phyloP scores from a whole-genome alignment of 2,797 vertebrate species.

The Platyrinchus mystaceus region DNA sequence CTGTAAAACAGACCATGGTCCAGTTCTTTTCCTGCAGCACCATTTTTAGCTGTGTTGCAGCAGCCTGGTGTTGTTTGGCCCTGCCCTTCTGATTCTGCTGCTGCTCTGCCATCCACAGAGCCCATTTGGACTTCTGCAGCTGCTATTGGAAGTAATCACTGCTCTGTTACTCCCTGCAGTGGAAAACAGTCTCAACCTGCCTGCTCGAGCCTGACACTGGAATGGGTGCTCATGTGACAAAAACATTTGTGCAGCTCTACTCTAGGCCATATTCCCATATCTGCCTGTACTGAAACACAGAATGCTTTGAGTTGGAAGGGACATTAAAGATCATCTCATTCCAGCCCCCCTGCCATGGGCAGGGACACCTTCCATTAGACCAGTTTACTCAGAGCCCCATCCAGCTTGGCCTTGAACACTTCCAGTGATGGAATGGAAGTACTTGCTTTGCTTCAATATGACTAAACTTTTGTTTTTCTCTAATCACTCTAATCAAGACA shows the following conservation, averaged over 20 bases:
- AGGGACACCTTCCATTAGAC: neutral
- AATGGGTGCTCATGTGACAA: neutral
- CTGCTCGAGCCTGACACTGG: neutral
- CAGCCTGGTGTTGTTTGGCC: neutral
- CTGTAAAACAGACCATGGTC: neutral
- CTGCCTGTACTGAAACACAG: neutral
- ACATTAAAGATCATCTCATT: neutral
- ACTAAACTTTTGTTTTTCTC: neutral
- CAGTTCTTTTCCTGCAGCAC: neutral
- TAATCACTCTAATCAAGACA: neutral
- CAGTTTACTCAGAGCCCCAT: neutral
- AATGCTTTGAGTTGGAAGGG: neutral
- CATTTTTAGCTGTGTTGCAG: neutral
- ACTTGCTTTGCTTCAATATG: neutral
- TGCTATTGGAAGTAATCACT: neutral
- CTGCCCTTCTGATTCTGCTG: neutral
- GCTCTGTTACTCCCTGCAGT: neutral
- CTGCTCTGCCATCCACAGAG: neutral
- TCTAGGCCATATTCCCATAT: neutral
- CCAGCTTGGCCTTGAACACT: neutral
- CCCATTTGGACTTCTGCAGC: neutral
- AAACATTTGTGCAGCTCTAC: neutral
- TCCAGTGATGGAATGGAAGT: neutral
- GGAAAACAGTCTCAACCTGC: neutral
- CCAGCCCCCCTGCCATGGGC: rapidly evolving